Percentiles rank a stretch among this genome's conserved stretches.
phyloP scores from a whole-genome alignment of 1,140 invertebrate genomes.

The Cherax quadricarinatus region DNA sequence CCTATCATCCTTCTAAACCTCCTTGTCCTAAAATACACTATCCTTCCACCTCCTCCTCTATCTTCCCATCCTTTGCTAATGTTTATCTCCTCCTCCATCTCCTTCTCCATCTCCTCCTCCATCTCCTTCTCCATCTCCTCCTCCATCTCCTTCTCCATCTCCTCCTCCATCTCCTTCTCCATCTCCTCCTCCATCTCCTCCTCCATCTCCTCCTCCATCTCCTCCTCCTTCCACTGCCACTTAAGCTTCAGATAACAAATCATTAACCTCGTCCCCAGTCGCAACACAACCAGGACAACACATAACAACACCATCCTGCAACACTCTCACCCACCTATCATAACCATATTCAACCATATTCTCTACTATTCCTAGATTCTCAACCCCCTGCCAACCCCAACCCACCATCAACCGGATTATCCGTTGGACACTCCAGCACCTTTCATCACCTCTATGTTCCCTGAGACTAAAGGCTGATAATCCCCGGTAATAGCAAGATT shows the following conservation, averaged over 20 bases:
- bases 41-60: not conserved
- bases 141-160: not conserved
- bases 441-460: not conserved
- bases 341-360: not conserved
- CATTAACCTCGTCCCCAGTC: no score
- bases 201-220: not conserved
- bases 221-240: no score
- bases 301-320: no score
- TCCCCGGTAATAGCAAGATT: conserved; percentile 10
- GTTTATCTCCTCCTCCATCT: not conserved
- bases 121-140: not conserved
- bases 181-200: not conserved
- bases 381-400: not conserved
- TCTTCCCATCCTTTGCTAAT: not conserved
- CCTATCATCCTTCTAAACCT: no score
- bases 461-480: not conserved
- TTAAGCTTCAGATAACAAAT: no score
- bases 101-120: not conserved
- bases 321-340: not conserved
- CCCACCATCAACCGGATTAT: conserved; percentile 5
- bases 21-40: not conserved
- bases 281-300: no score
- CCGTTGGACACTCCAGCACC: not conserved
- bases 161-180: not conserved
- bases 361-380: not conserved